phyloP scores from a whole-genome alignment of 2,113 vertebrate species.

The Sphyrna mokarran region DNA sequence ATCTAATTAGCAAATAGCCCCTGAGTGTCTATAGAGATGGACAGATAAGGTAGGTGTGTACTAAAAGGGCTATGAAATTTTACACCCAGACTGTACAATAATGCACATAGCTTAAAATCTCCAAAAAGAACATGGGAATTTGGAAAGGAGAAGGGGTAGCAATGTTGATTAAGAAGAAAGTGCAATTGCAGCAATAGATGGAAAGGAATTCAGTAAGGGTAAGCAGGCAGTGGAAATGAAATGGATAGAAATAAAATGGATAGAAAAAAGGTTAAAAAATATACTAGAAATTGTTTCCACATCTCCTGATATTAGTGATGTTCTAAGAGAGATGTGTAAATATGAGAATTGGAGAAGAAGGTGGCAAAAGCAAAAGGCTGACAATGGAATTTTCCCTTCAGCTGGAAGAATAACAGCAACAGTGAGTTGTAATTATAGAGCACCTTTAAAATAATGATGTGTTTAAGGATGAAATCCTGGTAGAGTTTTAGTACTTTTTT shows the following conservation, averaged over 20 bases:
- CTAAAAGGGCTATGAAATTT: neutral
- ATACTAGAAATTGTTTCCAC: neutral
- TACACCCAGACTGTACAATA: neutral
- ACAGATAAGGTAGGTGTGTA: neutral
- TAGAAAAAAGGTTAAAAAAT: neutral
- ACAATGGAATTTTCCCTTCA: no score
- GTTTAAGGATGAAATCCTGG: no score
- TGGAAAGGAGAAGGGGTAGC: neutral
- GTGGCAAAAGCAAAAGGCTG: neutral
- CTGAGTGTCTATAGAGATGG: no score
- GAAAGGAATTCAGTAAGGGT: neutral
- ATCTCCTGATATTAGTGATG: neutral
- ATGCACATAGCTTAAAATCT: neutral
- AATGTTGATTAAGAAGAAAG: neutral
- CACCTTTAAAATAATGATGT: no score
- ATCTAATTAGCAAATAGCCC: neutral
- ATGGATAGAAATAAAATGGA: neutral
- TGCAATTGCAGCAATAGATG: neutral
- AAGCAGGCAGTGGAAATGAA: neutral
- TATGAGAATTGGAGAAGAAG: neutral
- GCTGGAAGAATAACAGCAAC: no score
- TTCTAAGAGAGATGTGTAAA: neutral
- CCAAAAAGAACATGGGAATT: neutral
- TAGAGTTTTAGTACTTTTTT: no score
- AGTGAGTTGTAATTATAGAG: no score